Evolutionary conservation across 2,888 invertebrate genomes (phyloP), one percentile per base, ranked within the genome.

Genomic region (Platypus cylindrus): DNA sequence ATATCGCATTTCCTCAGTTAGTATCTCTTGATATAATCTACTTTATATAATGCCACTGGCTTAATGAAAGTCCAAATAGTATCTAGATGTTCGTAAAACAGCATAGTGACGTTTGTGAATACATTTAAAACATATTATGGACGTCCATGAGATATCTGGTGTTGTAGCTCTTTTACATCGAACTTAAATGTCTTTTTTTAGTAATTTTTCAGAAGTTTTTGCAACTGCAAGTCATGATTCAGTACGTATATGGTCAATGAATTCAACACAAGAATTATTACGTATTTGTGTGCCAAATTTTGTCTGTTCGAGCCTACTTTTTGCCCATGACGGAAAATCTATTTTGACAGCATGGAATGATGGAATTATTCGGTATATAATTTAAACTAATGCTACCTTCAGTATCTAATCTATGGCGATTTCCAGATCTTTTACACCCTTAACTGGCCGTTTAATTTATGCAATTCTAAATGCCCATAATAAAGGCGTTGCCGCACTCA

Each of bases 221-320:
- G 86, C 87, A 23, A 89, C 90, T 0, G 83, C 80, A 23, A 82
- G 89, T 34, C 72, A 78, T 51, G 78, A 90, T 50, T 82, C 83
- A 49, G 78, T 93, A 31, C 71, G 93, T 36, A 73, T 93, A 40
- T 94, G 93, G 93, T 78, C 81, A 45, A 63, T 78, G 31, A 65
- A 64, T 25, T 74, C 77, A 1, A 74, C 77, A 50, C 76, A 77
- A 52, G 93, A 94, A 64, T 62, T 90, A 41, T 67, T 90, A 14
- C 70, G 93, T 22, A 80, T 91, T 43, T 71, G 73, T 41, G 82
- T 91, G 12, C 78, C 79, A n/a, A 93, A 93, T 64, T 87, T 89
- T 58, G 74, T 74, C 3, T 91, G 90, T 55, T 77, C 84, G 7
- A 70, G 77, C 26, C 65, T 91, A 15, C 70, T 76, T 17, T 86